phyloP scores from a whole-genome alignment of 2,888 invertebrate genomes.

The Allygus modestus region DNA sequence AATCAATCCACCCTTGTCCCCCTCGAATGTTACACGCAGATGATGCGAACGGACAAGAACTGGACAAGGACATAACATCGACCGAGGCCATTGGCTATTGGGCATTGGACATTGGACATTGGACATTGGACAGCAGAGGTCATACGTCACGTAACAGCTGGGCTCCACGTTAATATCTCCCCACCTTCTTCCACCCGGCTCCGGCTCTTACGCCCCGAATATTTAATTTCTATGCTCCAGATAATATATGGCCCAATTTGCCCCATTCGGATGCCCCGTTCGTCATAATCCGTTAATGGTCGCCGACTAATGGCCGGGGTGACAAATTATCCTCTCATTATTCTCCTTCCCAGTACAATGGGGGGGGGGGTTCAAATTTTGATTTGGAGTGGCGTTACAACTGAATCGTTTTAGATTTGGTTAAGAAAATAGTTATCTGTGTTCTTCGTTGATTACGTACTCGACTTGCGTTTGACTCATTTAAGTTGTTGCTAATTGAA shows the following conservation, averaged over 20 bases:
- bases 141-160: conserved; percentile 56
- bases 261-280: conserved; percentile 55
- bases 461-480: too few species aligned
- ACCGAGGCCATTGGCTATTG: neutral
- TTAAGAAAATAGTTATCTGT: too few species aligned
- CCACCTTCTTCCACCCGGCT: conserved; percentile 26
- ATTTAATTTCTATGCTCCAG: conserved; percentile 53
- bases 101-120: too few species aligned
- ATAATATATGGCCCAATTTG: conserved; percentile 52
- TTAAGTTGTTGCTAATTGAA: too few species aligned
- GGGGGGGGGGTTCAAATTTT: neutral
- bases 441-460: too few species aligned
- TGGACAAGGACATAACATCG: conserved; percentile 19
- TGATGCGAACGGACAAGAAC: conserved; percentile 53
- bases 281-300: conserved; percentile 56
- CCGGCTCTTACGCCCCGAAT: conserved; percentile 42
- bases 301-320: conserved; percentile 24
- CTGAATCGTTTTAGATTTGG: too few species aligned
- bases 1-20: neutral
- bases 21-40: neutral
- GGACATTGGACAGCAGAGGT: conserved; percentile 36
- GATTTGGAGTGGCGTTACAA: neutral
- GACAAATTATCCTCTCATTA: conserved; percentile 41
- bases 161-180: conserved; percentile 10
- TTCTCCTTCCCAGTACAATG: neutral